Conservation (phyloP, 2,113 vertebrate genomes). For the Chaetura pelagica region DNA sequence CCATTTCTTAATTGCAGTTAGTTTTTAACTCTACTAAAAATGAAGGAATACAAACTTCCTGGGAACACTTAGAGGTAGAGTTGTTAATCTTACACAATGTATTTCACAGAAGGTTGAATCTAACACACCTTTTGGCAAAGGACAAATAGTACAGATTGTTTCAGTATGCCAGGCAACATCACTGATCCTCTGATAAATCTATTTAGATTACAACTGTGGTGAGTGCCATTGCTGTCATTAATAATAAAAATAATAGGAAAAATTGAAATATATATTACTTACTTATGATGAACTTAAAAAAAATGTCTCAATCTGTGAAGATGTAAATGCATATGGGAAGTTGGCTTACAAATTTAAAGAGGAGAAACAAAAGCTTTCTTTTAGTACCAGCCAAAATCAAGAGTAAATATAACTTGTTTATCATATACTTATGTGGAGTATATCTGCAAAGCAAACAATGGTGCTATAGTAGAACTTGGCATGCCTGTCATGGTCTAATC, state of each 20-base stretch:
- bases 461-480: not conserved
- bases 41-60: not conserved
- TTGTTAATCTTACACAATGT: not conserved
- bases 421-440: fast-evolving
- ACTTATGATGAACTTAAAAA: not conserved
- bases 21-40: not conserved
- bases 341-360: not conserved
- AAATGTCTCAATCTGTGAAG: not conserved
- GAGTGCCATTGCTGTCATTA: not conserved
- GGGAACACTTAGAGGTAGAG: not conserved
- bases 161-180: not conserved
- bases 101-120: not conserved
- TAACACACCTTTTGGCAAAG: not conserved
- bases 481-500: not conserved
- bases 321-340: not conserved
- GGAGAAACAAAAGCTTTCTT: not conserved
- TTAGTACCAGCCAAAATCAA: not conserved
- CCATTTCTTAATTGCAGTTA: not conserved
- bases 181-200: not conserved
- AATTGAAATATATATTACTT: not conserved
- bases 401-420: not conserved
- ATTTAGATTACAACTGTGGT: not conserved
- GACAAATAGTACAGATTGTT: not conserved
- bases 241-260: not conserved
- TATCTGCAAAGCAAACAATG: not conserved